Percentiles rank a stretch among this genome's conserved stretches.
phyloP scores from a whole-genome alignment of 1,140 invertebrate species.

The Venturia canescens region DNA sequence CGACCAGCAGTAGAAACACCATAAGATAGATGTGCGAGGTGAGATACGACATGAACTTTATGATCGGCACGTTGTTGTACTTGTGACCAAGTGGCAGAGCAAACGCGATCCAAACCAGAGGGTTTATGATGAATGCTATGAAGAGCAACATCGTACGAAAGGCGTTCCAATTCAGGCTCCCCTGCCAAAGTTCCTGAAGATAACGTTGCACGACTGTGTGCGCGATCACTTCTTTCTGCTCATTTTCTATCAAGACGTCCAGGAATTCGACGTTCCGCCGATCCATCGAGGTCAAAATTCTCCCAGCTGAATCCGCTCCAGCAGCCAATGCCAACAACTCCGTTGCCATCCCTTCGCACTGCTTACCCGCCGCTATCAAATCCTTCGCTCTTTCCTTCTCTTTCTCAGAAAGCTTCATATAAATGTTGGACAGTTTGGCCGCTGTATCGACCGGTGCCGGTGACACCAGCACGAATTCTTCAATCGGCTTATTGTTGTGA shows the following conservation, averaged over 20 bases:
- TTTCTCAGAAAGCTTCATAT: constrained; percentile 91
- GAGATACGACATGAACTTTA: constrained; percentile 99
- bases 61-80: constrained; percentile 97
- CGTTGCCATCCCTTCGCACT: constrained; percentile 98
- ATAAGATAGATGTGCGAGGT: constrained; percentile 99
- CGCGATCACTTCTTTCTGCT: constrained; percentile 97
- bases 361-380: constrained; percentile 94
- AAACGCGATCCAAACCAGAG: constrained; percentile 97
- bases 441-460: constrained; percentile 98
- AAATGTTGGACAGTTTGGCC: constrained; percentile 96
- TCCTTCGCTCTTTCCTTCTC: constrained; percentile 99
- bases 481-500: constrained; percentile 96
- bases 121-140: constrained; percentile 93
- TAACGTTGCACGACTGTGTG: constrained; percentile 93
- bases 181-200: constrained; percentile 97
- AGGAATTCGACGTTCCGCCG: constrained; percentile 95
- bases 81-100: constrained; percentile 96
- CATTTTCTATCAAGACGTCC: constrained; percentile 98
- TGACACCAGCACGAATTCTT: constrained; percentile 97
- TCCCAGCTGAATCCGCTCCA: constrained; percentile 93
- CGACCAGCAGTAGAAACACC: constrained; percentile 93
- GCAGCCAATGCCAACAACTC: constrained; percentile 96
- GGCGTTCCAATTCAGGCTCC: constrained; percentile 95
- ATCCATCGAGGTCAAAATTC: constrained; percentile 94
- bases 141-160: constrained; percentile 97